Evolutionary conservation across 2,113 vertebrate species (phyloP).

Genomic region (Gymnorhina tibicen): DNA sequence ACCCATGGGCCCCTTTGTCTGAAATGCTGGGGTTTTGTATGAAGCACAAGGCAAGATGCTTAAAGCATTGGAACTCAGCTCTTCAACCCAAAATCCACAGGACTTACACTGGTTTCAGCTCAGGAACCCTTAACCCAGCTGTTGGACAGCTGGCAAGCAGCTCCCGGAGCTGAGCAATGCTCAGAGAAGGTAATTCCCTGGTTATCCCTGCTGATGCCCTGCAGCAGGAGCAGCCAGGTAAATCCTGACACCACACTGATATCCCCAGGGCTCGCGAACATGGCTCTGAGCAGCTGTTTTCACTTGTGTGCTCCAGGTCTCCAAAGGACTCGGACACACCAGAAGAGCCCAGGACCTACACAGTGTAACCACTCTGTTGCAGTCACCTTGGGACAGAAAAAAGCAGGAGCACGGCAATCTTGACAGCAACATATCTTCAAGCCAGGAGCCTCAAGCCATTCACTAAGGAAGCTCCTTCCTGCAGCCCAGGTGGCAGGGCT

Average conservation of each 20-base stretch:
- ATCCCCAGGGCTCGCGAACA: accelerated
- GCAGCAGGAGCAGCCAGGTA: not conserved
- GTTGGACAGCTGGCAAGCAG: not conserved
- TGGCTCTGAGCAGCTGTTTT: not conserved
- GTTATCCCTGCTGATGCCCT: not conserved
- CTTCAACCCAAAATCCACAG: not conserved
- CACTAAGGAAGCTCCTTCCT: not conserved
- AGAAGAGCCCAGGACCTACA: not conserved
- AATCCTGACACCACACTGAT: not conserved
- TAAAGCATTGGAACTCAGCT: not conserved
- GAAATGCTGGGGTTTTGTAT: not conserved
- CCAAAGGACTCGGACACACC: accelerated
- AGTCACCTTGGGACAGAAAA: not conserved
- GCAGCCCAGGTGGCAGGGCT: not conserved
- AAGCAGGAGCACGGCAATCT: not conserved
- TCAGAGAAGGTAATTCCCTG: not conserved
- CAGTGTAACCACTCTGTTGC: not conserved
- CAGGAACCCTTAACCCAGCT: not conserved
- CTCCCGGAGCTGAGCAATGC: not conserved
- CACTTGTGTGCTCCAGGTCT: not conserved
- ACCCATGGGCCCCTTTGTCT: accelerated
- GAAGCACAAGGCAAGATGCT: not conserved
- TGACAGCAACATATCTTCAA: not conserved
- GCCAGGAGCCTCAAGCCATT: not conserved
- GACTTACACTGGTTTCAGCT: not conserved